Conservation (phyloP, 2,113 vertebrate genomes). For the Chascanopsetta lugubris region DNA sequence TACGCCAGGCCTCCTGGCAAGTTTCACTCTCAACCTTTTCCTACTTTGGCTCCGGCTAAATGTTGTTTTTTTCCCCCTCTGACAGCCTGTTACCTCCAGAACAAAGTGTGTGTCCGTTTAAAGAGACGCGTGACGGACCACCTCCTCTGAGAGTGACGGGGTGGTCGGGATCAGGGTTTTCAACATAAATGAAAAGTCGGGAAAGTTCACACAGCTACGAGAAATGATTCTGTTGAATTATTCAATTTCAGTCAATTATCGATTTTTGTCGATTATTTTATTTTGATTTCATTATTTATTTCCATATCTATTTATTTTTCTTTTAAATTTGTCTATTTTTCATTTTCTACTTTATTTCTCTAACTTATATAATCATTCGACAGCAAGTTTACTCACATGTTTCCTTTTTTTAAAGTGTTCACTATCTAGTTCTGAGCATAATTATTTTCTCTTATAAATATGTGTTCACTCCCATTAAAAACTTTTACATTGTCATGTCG, state of each 20-base stretch:
- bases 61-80: conserved; percentile 24
- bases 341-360: too few relatives aligned
- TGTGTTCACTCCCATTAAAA: not conserved
- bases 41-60: conserved; percentile 34
- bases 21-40: conserved; percentile 55
- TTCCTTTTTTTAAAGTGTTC: too few relatives aligned
- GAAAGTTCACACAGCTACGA: not conserved
- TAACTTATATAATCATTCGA: too few relatives aligned
- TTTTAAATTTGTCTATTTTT: too few relatives aligned
- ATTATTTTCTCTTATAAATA: too few relatives aligned
- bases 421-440: too few relatives aligned
- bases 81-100: conserved; percentile 21
- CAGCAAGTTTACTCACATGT: too few relatives aligned
- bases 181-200: conserved; percentile 5
- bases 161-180: conserved; percentile 6
- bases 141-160: conserved; percentile 7
- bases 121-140: conserved; percentile 1
- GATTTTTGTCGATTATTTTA: too few relatives aligned
- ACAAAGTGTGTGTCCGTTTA: conserved; percentile 8
- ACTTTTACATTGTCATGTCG: too few relatives aligned
- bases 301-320: too few relatives aligned
- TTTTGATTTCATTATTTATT: too few relatives aligned
- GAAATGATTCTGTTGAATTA: not conserved
- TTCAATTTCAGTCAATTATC: too few relatives aligned
- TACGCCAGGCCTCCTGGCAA: conserved; percentile 55